Conservation (phyloP, 2,113 vertebrate species). For the Carassius carassius region DNA sequence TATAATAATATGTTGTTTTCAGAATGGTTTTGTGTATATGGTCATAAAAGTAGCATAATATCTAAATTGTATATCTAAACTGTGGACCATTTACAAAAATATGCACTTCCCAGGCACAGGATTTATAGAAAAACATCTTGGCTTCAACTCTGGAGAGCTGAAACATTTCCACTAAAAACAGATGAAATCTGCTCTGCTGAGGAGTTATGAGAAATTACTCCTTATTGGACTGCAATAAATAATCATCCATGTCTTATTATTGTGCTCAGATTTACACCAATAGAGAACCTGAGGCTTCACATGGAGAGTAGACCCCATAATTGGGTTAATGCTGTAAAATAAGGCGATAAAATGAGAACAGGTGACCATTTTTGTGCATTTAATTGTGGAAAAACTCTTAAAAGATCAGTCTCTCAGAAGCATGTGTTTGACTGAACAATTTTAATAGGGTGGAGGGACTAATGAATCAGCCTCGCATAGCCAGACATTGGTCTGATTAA, state of each 20-base stretch:
- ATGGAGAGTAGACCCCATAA: neutral
- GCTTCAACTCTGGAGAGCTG: neutral
- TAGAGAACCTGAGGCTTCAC: neutral
- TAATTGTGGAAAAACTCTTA: neutral
- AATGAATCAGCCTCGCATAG: neutral
- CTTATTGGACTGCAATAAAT: neutral
- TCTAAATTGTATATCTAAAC: too few relatives aligned
- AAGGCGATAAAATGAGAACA: neutral
- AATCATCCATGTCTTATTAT: neutral
- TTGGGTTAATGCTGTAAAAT: slow-evolving; percentile 3
- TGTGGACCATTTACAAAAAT: neutral
- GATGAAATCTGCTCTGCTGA: neutral
- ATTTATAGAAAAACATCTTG: neutral
- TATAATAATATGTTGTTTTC: neutral
- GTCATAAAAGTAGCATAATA: too few relatives aligned
- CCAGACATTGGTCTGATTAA: neutral
- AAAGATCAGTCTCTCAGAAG: neutral
- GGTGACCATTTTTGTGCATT: neutral
- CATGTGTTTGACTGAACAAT: neutral
- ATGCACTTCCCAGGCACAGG: neutral
- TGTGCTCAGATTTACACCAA: neutral
- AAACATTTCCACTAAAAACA: neutral
- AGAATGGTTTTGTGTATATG: neutral
- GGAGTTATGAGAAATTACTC: neutral
- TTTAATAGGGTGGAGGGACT: neutral